Evolutionary conservation across 2,888 invertebrate genomes (phyloP), one percentile per base, ranked within the genome.

Genomic region (Plagiodera versicolora): DNA sequence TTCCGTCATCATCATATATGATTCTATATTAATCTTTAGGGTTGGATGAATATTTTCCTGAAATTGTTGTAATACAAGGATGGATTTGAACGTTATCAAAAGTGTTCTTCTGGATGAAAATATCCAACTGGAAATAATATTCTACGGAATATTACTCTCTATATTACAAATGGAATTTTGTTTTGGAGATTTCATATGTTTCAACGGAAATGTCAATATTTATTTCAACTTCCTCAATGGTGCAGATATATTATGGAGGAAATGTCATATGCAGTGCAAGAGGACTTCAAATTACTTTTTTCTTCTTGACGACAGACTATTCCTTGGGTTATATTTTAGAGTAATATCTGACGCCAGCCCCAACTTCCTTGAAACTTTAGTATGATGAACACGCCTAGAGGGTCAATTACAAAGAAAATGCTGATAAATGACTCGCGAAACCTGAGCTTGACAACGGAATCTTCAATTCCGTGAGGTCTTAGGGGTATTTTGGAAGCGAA

Each of bases 371-470:
- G 17, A 39, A 60, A 54, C 55, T 55, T 60, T 55, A 60, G 59
- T 60, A 60, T 60, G 59, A 60, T 52, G 55, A 60, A 60, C 59
- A 60, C 59, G 59, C 59, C 24, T 30, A 30, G 54, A 60, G 59
- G 61, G 56, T 57, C 56, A 57, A 61, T 61, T 61, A 61, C 57
- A 24, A 53, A 61, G 61, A 57, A 61, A 61, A 61, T 61, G 53
- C 56, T 56, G 61, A 61, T 53, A 57, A 61, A 61, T 56, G 61
- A 57, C 53, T 61, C 49, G 35, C 48, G 56, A 50, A 60, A 55
- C 48, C 54, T 50, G 47, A 47, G 30, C 16, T 19, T 47, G 47
- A 45, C 45, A 54, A 54, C 46, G 46, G 11, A 45, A 54, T 45
- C 16, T 45, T 10, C 18, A 54, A 54, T 51, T 51, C 35, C 14